These are phyloP conservation scores for Orchesella flavescens DNA, from an alignment of 2,888 invertebrate genomes.

Conservation along the genomic window DNA sequence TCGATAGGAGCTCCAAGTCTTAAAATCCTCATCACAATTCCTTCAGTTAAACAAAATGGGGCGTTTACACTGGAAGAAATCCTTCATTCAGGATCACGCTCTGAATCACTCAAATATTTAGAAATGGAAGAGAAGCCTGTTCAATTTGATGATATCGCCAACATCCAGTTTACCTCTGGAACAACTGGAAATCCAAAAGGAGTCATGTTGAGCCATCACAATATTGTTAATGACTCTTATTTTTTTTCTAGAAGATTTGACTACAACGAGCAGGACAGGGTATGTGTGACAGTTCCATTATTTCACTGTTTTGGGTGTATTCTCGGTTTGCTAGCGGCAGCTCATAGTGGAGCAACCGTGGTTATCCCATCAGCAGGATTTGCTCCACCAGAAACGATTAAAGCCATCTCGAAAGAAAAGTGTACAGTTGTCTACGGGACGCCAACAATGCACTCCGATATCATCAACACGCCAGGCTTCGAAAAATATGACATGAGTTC, in stretches of 20 bases:
- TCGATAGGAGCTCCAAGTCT: constrained; percentile 38
- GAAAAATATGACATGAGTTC: constrained; percentile 75
- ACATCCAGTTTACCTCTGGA: constrained; percentile 87
- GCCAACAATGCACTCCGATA: constrained; percentile 88
- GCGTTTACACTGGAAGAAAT: constrained; percentile 75
- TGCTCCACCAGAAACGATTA: constrained; percentile 79
- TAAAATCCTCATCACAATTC: constrained; percentile 36
- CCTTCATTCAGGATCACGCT: constrained; percentile 74
- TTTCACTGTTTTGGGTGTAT: constrained; percentile 88
- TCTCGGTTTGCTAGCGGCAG: constrained; percentile 78
- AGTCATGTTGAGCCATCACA: constrained; percentile 75
- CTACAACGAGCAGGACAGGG: constrained; percentile 65
- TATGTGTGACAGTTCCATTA: constrained; percentile 78
- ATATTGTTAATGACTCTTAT: constrained; percentile 76
- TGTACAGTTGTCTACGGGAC: constrained; percentile 85
- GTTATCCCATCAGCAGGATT: constrained; percentile 79
- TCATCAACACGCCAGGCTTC: constrained; percentile 77
- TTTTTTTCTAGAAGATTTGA: constrained; percentile 73
- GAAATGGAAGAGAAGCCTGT: constrained; percentile 77
- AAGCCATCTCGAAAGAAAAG: constrained; percentile 60
- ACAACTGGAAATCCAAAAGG: constrained; percentile 76
- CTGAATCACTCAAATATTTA: constrained; percentile 73
- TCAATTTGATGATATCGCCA: constrained; percentile 81
- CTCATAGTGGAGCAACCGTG: constrained; percentile 79
- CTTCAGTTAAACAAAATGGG: constrained; percentile 73